Percentiles rank a stretch among this genome's conserved stretches.
Evolutionary conservation across 2,888 invertebrate species (phyloP).

Genomic region (Dolichopus griseipennis): DNA sequence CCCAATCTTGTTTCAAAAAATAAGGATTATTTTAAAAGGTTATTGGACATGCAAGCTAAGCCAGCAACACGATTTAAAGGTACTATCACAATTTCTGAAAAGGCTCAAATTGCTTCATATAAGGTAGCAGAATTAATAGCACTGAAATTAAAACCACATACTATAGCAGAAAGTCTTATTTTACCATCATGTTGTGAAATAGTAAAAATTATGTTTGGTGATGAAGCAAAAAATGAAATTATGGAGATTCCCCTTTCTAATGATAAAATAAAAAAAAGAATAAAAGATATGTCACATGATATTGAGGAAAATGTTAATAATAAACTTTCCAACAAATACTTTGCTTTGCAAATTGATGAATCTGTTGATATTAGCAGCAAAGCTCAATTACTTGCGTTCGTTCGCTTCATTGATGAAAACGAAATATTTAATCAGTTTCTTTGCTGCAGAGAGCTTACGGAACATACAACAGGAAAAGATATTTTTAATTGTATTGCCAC

Average conservation of each 20-base stretch:
- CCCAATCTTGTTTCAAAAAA: constrained; percentile 4
- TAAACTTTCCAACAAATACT: constrained; percentile 7
- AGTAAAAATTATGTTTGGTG: constrained; percentile 10
- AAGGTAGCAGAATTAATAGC: constrained; percentile 7
- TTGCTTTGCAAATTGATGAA: constrained; percentile 8
- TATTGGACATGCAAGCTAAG: constrained; percentile 1
- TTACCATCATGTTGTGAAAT: constrained; percentile 10
- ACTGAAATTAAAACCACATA: constrained; percentile 11
- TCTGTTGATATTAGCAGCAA: constrained; percentile 7
- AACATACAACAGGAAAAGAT: neutral
- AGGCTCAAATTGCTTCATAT: constrained; percentile 10
- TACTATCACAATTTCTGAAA: constrained; percentile 3
- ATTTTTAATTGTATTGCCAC: constrained; percentile 6
- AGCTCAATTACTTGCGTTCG: constrained; percentile 4
- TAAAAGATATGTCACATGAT: too few relatives aligned
- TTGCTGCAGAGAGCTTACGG: too few relatives aligned
- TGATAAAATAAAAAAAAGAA: constrained; percentile 10
- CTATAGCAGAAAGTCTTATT: neutral
- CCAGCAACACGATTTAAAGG: neutral
- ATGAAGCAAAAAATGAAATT: constrained; percentile 6
- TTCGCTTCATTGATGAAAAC: neutral
- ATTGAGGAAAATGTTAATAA: constrained; percentile 2
- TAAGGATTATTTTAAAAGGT: constrained; percentile 8
- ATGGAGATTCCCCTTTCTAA: constrained; percentile 2
- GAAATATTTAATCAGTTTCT: constrained; percentile 7